These are phyloP conservation scores for Pseudobourletiella spinata DNA, from an alignment of 1,140 invertebrate species.

Conservation along the genomic window DNA sequence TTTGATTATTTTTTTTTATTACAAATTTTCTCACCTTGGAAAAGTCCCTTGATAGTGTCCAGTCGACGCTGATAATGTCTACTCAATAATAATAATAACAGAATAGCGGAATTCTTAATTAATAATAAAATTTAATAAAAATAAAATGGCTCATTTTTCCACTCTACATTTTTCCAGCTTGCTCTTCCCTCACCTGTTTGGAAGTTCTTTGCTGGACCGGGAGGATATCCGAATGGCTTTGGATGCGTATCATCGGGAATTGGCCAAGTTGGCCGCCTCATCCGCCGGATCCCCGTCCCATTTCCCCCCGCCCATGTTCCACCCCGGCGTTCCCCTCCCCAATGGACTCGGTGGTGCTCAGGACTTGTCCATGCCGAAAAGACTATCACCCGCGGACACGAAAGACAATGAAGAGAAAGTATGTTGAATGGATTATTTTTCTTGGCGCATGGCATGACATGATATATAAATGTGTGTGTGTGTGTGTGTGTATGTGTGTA, in stretches of 20 bases:
- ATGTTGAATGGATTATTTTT: too few relatives aligned
- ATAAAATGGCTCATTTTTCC: too few relatives aligned
- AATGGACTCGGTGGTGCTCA: conserved; percentile 48
- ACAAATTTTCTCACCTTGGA: too few relatives aligned
- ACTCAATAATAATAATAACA: too few relatives aligned
- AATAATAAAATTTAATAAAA: too few relatives aligned
- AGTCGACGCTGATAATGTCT: too few relatives aligned
- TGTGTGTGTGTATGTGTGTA: too few relatives aligned
- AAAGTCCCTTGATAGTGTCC: too few relatives aligned
- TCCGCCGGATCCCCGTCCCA: conserved; percentile 42
- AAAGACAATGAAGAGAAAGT: conserved; percentile 35
- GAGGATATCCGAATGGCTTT: conserved; percentile 81
- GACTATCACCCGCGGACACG: conserved; percentile 33
- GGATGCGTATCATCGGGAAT: conserved; percentile 82
- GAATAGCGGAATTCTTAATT: too few relatives aligned
- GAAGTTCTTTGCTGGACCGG: conserved; percentile 53
- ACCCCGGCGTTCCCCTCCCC: conserved; percentile 19
- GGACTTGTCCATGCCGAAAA: conserved; percentile 66
- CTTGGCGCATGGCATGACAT: too few relatives aligned
- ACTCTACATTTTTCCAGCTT: too few relatives aligned
- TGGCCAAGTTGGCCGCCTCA: conserved; percentile 58
- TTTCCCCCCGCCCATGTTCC: conserved; percentile 42
- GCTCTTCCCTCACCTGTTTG: conserved; percentile 72
- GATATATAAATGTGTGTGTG: too few relatives aligned
- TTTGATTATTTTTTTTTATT: background rate